Base-by-base conservation (phyloP, 2,888 invertebrate genomes). In the Tholera decimalis region DNA sequence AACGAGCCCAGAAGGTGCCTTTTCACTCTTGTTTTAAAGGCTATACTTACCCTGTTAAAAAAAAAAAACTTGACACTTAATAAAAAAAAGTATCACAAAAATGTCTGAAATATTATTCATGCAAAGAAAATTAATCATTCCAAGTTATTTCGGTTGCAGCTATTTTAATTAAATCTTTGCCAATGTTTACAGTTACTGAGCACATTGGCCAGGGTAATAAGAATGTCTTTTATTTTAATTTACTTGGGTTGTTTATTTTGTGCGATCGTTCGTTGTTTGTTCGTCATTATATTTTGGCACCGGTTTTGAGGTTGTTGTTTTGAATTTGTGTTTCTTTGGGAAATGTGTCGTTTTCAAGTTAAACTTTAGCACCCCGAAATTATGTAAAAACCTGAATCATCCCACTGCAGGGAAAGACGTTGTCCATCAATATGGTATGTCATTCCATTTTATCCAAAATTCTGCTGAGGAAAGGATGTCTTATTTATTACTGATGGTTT, bases 121-220 rank as follows among this genome's bases (percentile, higher is more conserved):
- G 33, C 0, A 15, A 20, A 39, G 24, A 22, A 18, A 49, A 57
- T 57, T 35, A 41, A 44, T 67, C 35, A 22, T 24, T 18, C 9
- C 33, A 33, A 50, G 44, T 58, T 49, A 58, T 69, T 62, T 62
- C 50, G 26, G 24, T 39, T 57, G 70, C 41, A 58, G 54, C 39
- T 11, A 50, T 63, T 63, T 66, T 56, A 69, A 63, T 71, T 50
- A 71, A 71, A 58, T 63, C 44, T 63, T 63, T 35, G 49, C 6
- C 5, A 69, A 43, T 18, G 18, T 61, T 53, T 43, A 39, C 33
- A 33, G 39, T 18, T 15, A 37, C 39, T 58, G 44, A 54, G 33
- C 13, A 24, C 33, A 54, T 9, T 54, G n/a, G 24, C 39, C 18
- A 44, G 18, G 39, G 43, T 20, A 18, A 24, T 39, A 26, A 18